Percentiles rank a stretch among this genome's conserved stretches.
Conservation (phyloP, 64 coral and sea anemone genomes). For the Catalaphyllia jardinei region DNA sequence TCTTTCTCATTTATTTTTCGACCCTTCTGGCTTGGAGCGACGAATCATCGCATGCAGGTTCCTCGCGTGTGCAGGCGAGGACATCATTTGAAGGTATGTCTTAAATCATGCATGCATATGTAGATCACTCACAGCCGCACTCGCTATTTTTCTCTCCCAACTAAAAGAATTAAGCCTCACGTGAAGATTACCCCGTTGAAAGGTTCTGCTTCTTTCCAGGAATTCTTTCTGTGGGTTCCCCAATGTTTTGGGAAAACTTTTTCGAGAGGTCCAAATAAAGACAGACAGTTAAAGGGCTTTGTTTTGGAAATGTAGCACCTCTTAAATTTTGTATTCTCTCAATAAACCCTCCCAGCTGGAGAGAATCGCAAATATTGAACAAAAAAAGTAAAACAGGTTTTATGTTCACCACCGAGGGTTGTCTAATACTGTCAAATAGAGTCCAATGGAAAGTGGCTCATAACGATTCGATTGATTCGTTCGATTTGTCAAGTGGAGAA, state of each 20-base stretch:
- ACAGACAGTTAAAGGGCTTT: background rate
- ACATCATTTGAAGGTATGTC: too few species aligned
- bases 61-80: background rate
- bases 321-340: background rate
- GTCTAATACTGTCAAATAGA: too few species aligned
- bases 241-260: background rate
- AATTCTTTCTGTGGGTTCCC: background rate
- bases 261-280: background rate
- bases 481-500: too few species aligned
- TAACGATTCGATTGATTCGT: too few species aligned
- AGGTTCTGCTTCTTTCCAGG: background rate
- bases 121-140: background rate
- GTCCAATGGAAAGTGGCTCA: too few species aligned
- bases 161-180: background rate
- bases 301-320: background rate
- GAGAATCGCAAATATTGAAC: background rate
- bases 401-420: background rate
- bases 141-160: background rate
- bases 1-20: background rate
- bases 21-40: background rate
- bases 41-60: background rate
- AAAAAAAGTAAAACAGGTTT: background rate
- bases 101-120: background rate
- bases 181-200: background rate
- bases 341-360: background rate